phyloP scores from a whole-genome alignment of 2,797 vertebrate species.

The Diceros bicornis region DNA sequence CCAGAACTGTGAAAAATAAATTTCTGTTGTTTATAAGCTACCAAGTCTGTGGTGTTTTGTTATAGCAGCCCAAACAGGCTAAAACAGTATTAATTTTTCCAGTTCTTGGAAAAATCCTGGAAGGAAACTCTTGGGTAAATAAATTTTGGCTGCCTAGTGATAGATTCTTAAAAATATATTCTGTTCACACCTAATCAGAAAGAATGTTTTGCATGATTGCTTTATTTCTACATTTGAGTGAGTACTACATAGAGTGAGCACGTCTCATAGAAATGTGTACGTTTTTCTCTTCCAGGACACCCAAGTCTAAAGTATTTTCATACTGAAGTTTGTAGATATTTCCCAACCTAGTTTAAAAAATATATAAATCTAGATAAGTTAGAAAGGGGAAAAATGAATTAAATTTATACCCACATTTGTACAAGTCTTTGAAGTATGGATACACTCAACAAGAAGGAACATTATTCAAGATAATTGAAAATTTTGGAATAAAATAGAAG shows the following conservation, averaged over 20 bases:
- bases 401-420: conserved; percentile 30
- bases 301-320: conserved; percentile 44
- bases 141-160: not conserved
- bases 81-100: conserved; percentile 19
- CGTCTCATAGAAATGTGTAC: not conserved
- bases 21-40: not conserved
- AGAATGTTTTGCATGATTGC: conserved; percentile 46
- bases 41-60: not conserved
- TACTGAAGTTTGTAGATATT: conserved; percentile 14
- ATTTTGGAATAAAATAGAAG: conserved; percentile 48
- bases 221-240: conserved; percentile 44
- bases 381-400: conserved; percentile 35
- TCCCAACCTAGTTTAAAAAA: not conserved
- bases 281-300: not conserved
- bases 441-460: conserved; percentile 23
- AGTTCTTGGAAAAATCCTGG: conserved; percentile 35
- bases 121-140: not conserved
- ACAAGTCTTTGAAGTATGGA: conserved; percentile 59
- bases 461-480: conserved; percentile 53
- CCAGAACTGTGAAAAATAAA: not conserved
- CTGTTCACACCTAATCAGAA: not conserved
- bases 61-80: not conserved
- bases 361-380: conserved; percentile 9
- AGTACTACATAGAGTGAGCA: too few relatives aligned
- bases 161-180: conserved; percentile 35